Base-by-base conservation (phyloP, 2,888 invertebrate species). In the Limnephilus lunatus region DNA sequence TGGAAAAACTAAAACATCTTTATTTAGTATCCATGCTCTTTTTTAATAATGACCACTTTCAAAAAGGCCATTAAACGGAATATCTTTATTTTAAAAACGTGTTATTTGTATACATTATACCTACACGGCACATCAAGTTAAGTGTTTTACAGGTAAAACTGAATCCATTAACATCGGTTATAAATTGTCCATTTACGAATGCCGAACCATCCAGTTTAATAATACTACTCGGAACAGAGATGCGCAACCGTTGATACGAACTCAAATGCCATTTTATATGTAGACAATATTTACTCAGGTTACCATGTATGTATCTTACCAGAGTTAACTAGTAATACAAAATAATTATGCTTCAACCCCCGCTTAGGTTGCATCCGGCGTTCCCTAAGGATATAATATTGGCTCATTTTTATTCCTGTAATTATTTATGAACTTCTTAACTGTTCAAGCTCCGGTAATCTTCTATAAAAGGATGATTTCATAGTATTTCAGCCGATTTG, bases 151-250 rank as follows among this genome's bases (percentile, higher is more conserved):
- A 86, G 39, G 44, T 86, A 39, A 86, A 86, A 86, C 14, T 30
- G 44, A 44, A 44, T 86, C 86, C 86, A 86, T 86, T 86, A 86
- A 86, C 86, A 30, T 35, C 44, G 30, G 44, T 86, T 30, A 86
- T 86, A 86, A 86, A 86, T 86, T 86, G 35, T 86, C 86, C 44
- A 44, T 86, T 86, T 86, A 48, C 48, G 86, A 86, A 48, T 86
- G n/a, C 86, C 86, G n/a, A 25, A n/a, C 68, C 68, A 68, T 68
- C 68, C 68, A 68, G 82, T 82, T 82, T 32, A 82, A 82, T 82
- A 82, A 25, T n/a, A n/a, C 25, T 25, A 68, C 25, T n/a, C 9
- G 31, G 31, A 31, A 14, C 31, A 82, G 82, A 31, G 32, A 15
- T 31, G 15, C 15, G 7, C 82, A 82, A 82, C 32, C 68, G 68